Evolutionary conservation across 2,113 vertebrate species (phyloP).

Genomic region (Syngnathus typhle): DNA sequence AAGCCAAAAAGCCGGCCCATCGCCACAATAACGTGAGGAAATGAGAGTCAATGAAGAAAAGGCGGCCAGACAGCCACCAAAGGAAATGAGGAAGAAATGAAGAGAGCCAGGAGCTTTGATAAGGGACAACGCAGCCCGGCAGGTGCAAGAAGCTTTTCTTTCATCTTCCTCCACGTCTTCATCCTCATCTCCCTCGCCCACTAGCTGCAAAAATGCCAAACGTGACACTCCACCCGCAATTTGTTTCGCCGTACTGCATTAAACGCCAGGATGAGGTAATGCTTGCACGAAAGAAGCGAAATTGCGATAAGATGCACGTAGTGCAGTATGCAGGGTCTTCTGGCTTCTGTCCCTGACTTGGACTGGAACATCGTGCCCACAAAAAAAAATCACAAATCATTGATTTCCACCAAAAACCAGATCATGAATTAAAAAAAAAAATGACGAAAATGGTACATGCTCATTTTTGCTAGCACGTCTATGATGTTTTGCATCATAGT

Average conservation of each 20-base stretch:
- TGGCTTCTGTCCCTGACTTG: too few species aligned
- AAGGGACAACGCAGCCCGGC: neutral
- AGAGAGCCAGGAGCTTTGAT: neutral
- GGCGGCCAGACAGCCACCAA: neutral
- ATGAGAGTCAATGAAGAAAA: slow-evolving; percentile 6
- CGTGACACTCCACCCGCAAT: neutral
- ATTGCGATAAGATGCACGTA: neutral
- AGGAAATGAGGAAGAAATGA: slow-evolving; percentile 9
- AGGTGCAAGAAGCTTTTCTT: neutral
- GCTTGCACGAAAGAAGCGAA: neutral
- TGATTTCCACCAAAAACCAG: too few species aligned
- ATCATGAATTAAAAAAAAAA: too few species aligned
- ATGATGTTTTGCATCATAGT: too few species aligned
- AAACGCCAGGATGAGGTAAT: neutral
- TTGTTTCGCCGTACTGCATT: neutral
- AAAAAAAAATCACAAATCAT: neutral
- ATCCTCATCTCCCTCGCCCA: neutral
- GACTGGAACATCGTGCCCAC: too few species aligned
- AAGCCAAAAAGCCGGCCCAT: neutral
- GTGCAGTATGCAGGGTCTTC: neutral
- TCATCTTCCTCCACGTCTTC: neutral
- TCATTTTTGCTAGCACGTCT: too few species aligned
- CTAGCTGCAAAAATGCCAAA: neutral
- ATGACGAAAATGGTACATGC: too few species aligned
- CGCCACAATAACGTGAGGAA: slow-evolving; percentile 4